Percentiles rank a stretch among this genome's conserved stretches.
Evolutionary conservation across 2,113 vertebrate genomes (phyloP).

Genomic region (Psittacara wagleri): DNA sequence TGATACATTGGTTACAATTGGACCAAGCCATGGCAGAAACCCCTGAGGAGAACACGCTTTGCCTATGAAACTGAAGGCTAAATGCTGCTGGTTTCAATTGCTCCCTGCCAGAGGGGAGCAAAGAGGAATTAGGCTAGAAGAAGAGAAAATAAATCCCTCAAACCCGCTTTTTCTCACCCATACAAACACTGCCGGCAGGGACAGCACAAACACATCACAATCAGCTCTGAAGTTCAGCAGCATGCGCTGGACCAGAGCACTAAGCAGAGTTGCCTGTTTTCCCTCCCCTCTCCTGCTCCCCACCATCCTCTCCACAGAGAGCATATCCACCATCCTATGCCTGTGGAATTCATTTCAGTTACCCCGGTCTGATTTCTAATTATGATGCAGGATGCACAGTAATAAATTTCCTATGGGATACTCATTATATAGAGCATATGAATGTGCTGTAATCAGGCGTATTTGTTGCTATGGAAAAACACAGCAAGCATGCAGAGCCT

Average conservation of each 20-base stretch:
- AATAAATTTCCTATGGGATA: constrained; percentile 67
- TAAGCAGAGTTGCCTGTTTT: neutral
- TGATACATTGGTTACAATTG: neutral
- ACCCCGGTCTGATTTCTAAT: constrained; percentile 60
- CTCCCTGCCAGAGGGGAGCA: neutral
- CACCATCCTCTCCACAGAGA: neutral
- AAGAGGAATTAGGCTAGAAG: neutral
- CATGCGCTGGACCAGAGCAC: neutral
- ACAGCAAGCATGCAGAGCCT: constrained; percentile 51
- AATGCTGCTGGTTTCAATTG: neutral
- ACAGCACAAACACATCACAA: neutral
- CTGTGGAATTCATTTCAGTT: constrained; percentile 41
- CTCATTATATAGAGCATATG: constrained; percentile 67
- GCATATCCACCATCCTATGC: neutral
- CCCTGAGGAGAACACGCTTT: neutral
- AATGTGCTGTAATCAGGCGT: constrained; percentile 71
- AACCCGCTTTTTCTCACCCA: neutral
- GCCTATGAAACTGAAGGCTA: neutral
- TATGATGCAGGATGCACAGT: constrained; percentile 47
- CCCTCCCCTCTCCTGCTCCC: neutral
- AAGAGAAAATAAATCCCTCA: neutral
- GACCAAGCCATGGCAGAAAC: neutral
- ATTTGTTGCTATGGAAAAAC: constrained; percentile 73
- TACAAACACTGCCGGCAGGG: neutral
- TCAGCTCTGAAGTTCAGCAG: neutral